Conservation (phyloP, 2,797 vertebrate genomes). For the Eremophila alpestris region DNA sequence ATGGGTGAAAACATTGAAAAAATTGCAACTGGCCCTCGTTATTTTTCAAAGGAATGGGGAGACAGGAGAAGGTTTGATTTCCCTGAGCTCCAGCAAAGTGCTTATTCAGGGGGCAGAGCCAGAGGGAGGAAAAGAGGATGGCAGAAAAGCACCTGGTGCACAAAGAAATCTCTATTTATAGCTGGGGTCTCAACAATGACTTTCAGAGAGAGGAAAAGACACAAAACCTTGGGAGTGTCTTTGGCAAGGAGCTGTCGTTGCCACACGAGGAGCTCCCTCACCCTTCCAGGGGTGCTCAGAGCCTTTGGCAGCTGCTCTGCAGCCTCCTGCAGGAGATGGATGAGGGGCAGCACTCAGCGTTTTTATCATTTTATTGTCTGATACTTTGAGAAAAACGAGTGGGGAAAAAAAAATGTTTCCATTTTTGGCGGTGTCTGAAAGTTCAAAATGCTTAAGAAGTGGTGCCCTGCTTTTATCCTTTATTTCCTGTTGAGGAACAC, state of each 20-base stretch:
- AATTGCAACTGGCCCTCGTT: neutral
- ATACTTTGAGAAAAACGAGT: neutral
- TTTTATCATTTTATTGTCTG: too few relatives aligned
- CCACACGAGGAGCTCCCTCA: neutral
- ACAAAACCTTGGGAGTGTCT: neutral
- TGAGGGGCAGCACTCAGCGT: constrained; percentile 14
- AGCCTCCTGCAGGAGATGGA: neutral
- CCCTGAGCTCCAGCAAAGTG: neutral
- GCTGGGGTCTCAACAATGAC: neutral
- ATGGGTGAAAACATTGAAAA: neutral
- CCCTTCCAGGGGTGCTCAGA: neutral
- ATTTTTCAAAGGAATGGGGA: neutral
- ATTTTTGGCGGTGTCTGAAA: neutral
- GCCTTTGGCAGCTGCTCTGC: neutral
- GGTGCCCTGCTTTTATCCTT: neutral
- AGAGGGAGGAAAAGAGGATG: neutral
- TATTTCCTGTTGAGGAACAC: neutral
- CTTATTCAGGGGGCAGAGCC: constrained; percentile 19
- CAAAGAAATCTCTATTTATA: constrained; percentile 41
- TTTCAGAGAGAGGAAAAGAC: neutral
- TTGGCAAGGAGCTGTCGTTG: neutral
- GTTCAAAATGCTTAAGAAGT: neutral
- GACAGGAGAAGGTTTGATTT: neutral
- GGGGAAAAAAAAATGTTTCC: neutral
- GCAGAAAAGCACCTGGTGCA: neutral